Evolutionary conservation across 1,140 invertebrate genomes (phyloP).

Genomic region (Drosophila lini): DNA sequence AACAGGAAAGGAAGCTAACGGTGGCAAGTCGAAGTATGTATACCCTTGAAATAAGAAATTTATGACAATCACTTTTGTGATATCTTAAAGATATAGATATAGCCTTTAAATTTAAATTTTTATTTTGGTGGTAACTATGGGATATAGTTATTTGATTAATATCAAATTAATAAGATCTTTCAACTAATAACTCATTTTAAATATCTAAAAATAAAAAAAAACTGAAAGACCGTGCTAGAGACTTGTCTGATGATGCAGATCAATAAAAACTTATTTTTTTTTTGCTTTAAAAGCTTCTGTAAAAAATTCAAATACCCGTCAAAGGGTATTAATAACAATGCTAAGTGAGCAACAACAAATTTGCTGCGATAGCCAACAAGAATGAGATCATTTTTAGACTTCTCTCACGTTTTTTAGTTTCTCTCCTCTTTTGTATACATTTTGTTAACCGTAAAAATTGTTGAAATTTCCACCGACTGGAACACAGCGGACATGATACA

Average conservation of each 20-base stretch:
- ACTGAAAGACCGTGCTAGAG: not conserved
- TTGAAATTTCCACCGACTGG: slow-evolving; percentile 37
- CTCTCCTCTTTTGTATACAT: slow-evolving; percentile 35
- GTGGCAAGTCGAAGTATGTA: not conserved
- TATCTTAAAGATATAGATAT: too few species aligned
- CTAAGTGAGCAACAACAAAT: slow-evolving; percentile 20
- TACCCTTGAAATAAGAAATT: not conserved
- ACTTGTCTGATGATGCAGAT: not conserved
- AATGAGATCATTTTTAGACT: slow-evolving; percentile 45
- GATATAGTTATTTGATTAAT: too few species aligned
- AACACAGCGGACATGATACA: slow-evolving; percentile 25
- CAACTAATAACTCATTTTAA: not conserved
- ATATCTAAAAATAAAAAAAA: not conserved
- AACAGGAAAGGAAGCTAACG: not conserved
- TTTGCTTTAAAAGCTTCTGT: too few species aligned
- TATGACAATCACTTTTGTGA: not conserved
- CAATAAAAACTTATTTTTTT: too few species aligned
- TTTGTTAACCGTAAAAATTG: slow-evolving; percentile 39
- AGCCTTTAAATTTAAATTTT: too few species aligned
- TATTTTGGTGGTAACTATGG: not conserved
- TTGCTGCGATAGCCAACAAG: slow-evolving; percentile 20
- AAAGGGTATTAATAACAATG: slow-evolving; percentile 8
- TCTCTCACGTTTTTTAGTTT: slow-evolving; percentile 30
- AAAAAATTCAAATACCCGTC: not conserved
- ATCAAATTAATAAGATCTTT: not conserved